These are phyloP conservation scores for Harpalus rufipes DNA, from an alignment of 2,888 invertebrate genomes.

Conservation along the genomic window DNA sequence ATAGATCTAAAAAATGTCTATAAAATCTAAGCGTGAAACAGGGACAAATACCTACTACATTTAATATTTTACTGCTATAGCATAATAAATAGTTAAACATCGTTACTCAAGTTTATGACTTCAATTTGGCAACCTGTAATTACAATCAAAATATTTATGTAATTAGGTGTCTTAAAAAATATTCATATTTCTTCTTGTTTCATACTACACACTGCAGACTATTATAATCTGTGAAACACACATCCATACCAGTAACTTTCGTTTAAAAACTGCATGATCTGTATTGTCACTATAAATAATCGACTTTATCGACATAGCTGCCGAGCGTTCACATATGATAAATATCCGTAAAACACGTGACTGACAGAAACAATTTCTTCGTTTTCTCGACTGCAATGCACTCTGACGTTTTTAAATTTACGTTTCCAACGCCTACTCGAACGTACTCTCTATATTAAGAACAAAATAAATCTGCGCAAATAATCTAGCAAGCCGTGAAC, in stretches of 20 bases:
- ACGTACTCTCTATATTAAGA: slow-evolving; percentile 54
- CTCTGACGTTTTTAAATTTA: slow-evolving; percentile 41
- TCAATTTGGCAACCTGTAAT: background rate
- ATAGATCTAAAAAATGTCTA: background rate
- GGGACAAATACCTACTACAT: background rate
- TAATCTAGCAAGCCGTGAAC: slow-evolving; percentile 46
- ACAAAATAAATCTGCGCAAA: slow-evolving; percentile 59
- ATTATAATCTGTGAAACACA: background rate
- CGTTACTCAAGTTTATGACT: slow-evolving; percentile 1
- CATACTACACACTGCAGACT: background rate
- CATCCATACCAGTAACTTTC: background rate
- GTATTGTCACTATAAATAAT: slow-evolving; percentile 57
- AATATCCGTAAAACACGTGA: slow-evolving; percentile 41
- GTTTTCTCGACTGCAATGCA: slow-evolving; percentile 4
- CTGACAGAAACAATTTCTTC: slow-evolving; percentile 57
- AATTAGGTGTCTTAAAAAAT: slow-evolving; percentile 3
- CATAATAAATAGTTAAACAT: background rate
- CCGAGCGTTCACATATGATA: slow-evolving; percentile 25
- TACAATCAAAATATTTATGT: slow-evolving; percentile 18
- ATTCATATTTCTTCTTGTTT: background rate
- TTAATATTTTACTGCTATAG: background rate
- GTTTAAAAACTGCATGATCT: background rate
- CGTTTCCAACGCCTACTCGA: slow-evolving; percentile 39
- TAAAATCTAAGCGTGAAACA: background rate
- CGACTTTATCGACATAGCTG: slow-evolving; percentile 44